Conservation (phyloP, 53 echinoderm and acorn worm genomes). For the Holothuria leucospilota region DNA sequence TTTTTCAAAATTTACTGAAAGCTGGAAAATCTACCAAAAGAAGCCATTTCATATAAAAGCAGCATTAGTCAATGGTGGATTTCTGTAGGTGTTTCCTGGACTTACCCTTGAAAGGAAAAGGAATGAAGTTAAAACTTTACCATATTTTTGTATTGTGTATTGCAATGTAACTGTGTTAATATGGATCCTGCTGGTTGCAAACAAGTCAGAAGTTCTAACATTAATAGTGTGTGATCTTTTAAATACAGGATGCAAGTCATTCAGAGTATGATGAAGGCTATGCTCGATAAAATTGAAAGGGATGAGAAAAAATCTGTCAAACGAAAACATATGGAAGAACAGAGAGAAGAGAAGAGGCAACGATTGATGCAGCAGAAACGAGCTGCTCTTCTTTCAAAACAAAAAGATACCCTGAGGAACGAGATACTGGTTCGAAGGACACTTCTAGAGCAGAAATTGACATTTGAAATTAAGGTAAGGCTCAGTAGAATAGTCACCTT, state of each 20-base stretch:
- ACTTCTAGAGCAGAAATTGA: slow-evolving; percentile 80
- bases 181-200: too few relatives aligned
- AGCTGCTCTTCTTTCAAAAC: slow-evolving; percentile 72
- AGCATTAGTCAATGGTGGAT: too few relatives aligned
- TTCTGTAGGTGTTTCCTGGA: too few relatives aligned
- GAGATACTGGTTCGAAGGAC: slow-evolving; percentile 82
- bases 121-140: too few relatives aligned
- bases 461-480: slow-evolving; percentile 82
- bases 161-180: too few relatives aligned
- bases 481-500: not conserved
- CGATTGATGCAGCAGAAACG: slow-evolving; percentile 64
- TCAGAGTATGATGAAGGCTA: slow-evolving; percentile 80
- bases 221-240: not conserved
- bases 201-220: too few relatives aligned
- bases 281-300: slow-evolving; percentile 90
- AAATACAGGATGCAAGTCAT: slow-evolving; percentile 66
- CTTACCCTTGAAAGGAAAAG: too few relatives aligned
- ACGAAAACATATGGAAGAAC: slow-evolving; percentile 84
- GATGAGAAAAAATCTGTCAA: slow-evolving; percentile 84
- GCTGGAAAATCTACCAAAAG: too few relatives aligned
- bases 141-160: too few relatives aligned
- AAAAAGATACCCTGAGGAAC: slow-evolving; percentile 79
- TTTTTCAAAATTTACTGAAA: too few relatives aligned
- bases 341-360: slow-evolving; percentile 79
- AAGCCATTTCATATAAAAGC: too few relatives aligned